Percentiles rank a stretch among this genome's conserved stretches.
Evolutionary conservation across 2,113 vertebrate genomes (phyloP).

Genomic region (Agelaius phoeniceus): DNA sequence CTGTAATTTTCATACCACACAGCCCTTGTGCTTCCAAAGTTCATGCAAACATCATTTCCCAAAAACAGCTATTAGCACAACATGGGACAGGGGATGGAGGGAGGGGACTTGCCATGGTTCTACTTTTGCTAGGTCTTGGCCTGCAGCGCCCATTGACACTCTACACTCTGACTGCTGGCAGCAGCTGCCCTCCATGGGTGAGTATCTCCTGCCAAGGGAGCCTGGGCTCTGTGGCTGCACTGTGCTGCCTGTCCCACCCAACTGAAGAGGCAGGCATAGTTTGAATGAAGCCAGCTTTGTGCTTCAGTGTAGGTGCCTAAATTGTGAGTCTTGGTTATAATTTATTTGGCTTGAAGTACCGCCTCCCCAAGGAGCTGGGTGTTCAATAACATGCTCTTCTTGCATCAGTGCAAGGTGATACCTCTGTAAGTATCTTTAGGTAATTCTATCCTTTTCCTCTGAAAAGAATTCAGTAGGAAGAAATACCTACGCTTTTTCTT

Average conservation of each 20-base stretch:
- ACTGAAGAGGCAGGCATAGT: neutral
- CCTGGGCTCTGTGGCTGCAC: accelerated
- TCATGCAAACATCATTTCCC: neutral
- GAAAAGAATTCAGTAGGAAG: neutral
- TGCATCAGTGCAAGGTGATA: too few species aligned
- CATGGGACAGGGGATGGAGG: neutral
- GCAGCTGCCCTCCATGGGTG: accelerated
- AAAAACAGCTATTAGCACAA: neutral
- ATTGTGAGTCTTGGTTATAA: neutral
- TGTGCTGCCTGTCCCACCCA: neutral
- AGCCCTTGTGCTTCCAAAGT: neutral
- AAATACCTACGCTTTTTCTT: neutral
- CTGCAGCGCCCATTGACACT: neutral
- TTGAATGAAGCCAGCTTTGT: neutral
- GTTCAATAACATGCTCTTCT: neutral
- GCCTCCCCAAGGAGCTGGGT: neutral
- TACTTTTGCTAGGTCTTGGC: neutral
- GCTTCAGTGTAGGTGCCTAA: accelerated
- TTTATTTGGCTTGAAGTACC: neutral
- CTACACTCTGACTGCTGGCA: neutral
- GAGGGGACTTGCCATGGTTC: neutral
- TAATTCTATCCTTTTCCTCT: neutral
- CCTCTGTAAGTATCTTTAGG: neutral
- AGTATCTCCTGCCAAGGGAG: accelerated
- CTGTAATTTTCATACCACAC: neutral